phyloP scores from a whole-genome alignment of 2,797 vertebrate species.

The Cottoperca gobio region DNA sequence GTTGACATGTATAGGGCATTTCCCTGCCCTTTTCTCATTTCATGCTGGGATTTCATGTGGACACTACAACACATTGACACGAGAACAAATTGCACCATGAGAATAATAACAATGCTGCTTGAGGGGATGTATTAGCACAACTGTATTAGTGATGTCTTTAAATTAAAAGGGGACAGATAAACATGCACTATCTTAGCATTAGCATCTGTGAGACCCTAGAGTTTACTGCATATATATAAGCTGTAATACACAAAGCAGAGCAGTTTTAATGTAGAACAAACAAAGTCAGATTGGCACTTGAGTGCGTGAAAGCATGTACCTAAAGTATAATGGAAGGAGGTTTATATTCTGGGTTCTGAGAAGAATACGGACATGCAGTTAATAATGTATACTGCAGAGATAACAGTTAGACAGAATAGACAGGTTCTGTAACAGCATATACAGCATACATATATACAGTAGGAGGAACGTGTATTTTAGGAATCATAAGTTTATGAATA shows the following conservation, averaged over 20 bases:
- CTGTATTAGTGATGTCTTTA: too few relatives aligned
- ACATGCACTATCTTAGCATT: too few relatives aligned
- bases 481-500: not conserved
- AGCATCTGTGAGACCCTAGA: too few relatives aligned
- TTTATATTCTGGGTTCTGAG: conserved; percentile 1
- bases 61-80: too few relatives aligned
- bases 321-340: conserved; percentile 8
- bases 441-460: too few relatives aligned
- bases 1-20: too few relatives aligned
- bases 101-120: too few relatives aligned
- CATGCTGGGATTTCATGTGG: too few relatives aligned
- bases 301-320: not conserved
- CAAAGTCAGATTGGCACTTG: not conserved
- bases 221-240: not conserved
- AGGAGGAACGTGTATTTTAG: not conserved
- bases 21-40: too few relatives aligned
- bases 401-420: not conserved
- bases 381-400: conserved; percentile 30
- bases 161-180: too few relatives aligned
- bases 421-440: not conserved
- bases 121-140: too few relatives aligned
- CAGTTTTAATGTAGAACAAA: conserved; percentile 6
- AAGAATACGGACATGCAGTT: conserved; percentile 5
- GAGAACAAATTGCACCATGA: too few relatives aligned
- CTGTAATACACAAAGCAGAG: not conserved